Evolutionary conservation across 2,113 vertebrate genomes (phyloP).

Genomic region (Lycocorax pyrrhopterus): DNA sequence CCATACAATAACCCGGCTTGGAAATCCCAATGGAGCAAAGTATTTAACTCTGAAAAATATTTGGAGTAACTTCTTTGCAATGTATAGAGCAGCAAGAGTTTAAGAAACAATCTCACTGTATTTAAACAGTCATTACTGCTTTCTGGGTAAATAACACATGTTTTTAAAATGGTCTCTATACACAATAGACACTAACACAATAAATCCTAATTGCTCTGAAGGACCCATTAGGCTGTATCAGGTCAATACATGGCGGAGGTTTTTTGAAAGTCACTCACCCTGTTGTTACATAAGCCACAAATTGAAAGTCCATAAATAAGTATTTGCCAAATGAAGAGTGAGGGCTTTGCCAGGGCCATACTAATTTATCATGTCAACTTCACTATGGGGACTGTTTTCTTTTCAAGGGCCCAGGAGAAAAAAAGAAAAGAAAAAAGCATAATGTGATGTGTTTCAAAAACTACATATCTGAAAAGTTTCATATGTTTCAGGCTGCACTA

Average conservation of each 20-base stretch:
- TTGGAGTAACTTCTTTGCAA: background rate
- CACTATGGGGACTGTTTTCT: constrained; percentile 22
- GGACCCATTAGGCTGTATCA: constrained; percentile 64
- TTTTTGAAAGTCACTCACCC: constrained; percentile 51
- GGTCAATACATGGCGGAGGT: constrained; percentile 18
- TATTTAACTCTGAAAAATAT: constrained; percentile 12
- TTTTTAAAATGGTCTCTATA: constrained; percentile 53
- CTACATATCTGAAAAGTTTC: background rate
- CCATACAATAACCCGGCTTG: background rate
- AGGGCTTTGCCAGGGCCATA: constrained; percentile 31
- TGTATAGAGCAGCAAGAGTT: background rate
- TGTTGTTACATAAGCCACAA: constrained; percentile 35
- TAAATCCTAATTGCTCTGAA: constrained; percentile 70
- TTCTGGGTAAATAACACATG: constrained; percentile 65
- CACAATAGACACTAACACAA: constrained; percentile 55
- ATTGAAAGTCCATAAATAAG: constrained; percentile 50
- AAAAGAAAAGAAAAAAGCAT: background rate
- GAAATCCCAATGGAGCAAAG: background rate
- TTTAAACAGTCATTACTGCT: constrained; percentile 62
- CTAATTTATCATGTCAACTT: constrained; percentile 63
- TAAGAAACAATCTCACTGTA: constrained; percentile 18
- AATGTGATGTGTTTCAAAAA: background rate
- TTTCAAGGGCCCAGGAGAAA: background rate
- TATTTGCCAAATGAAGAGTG: constrained; percentile 60
- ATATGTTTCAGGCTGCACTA: background rate